These are phyloP conservation scores for Drosophila pruinosa DNA, from an alignment of 1,140 invertebrate genomes.

Conservation along the genomic window DNA sequence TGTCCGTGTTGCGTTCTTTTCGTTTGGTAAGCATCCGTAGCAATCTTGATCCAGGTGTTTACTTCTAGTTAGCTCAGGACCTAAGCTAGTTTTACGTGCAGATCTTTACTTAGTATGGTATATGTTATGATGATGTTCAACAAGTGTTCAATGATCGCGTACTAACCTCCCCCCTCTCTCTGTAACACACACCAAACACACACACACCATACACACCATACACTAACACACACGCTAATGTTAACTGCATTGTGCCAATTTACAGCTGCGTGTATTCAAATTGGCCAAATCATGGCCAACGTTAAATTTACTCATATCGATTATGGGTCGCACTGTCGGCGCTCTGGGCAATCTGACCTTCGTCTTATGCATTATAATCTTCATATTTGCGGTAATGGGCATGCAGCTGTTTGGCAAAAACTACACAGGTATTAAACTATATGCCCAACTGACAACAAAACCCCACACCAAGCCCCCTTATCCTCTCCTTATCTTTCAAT, in stretches of 20 bases:
- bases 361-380: slow-evolving; percentile 98
- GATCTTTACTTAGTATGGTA: background rate
- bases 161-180: background rate
- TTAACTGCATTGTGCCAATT: slow-evolving; percentile 66
- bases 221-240: slow-evolving; percentile 15
- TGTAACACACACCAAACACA: background rate
- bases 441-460: slow-evolving; percentile 29
- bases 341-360: slow-evolving; percentile 99
- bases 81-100: slow-evolving; percentile 22
- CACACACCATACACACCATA: too few species aligned
- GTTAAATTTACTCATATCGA: slow-evolving; percentile 98
- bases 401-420: slow-evolving; percentile 98
- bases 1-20: slow-evolving; percentile 98
- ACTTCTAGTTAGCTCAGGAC: slow-evolving; percentile 22
- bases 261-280: slow-evolving; percentile 99
- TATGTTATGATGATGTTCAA: background rate
- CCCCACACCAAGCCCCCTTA: background rate
- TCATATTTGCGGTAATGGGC: slow-evolving; percentile 99
- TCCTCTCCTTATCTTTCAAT: background rate
- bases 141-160: background rate
- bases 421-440: slow-evolving; percentile 88
- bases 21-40: slow-evolving; percentile 92
- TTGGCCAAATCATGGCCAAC: slow-evolving; percentile 99
- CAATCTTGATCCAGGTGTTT: background rate
- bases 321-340: slow-evolving; percentile 98